Percentiles rank a stretch among this genome's conserved stretches.
Evolutionary conservation across 2,888 invertebrate genomes (phyloP).

Genomic region (Linnaemya tessellans): DNA sequence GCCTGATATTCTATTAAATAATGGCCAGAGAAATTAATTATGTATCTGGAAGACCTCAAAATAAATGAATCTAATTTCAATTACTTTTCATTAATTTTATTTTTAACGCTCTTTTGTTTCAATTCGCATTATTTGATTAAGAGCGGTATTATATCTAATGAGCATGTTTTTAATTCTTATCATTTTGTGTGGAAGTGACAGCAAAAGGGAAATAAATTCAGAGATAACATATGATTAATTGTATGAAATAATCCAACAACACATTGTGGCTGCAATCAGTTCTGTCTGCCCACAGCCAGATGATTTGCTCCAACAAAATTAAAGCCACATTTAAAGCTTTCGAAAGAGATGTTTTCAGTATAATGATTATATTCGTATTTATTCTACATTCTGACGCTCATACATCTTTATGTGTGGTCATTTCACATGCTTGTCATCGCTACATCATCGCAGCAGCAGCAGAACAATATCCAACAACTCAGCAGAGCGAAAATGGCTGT

Average conservation of each 20-base stretch:
- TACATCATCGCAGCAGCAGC: conserved; percentile 39
- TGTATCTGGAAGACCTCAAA: neutral
- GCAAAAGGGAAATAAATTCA: conserved; percentile 30
- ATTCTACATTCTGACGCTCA: conserved; percentile 29
- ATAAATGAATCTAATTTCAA: neutral
- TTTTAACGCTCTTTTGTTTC: conserved; percentile 17
- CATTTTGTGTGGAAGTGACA: conserved; percentile 46
- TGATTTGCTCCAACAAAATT: conserved; percentile 7
- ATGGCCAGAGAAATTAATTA: no score
- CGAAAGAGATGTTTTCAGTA: conserved; percentile 2
- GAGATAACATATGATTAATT: conserved; percentile 72
- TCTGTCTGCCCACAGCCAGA: neutral
- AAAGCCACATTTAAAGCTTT: conserved; percentile 45
- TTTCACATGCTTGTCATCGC: conserved; percentile 69
- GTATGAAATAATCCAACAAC: conserved; percentile 66
- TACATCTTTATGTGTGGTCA: conserved; percentile 64
- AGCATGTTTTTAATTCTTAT: conserved; percentile 59
- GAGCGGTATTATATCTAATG: conserved; percentile 31
- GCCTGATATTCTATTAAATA: no score
- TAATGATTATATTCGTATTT: conserved; percentile 28
- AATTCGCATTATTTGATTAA: neutral
- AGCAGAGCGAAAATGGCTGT: neutral
- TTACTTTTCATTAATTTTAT: neutral
- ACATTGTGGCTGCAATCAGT: conserved; percentile 5
- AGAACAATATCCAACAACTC: neutral